These are phyloP conservation scores for Thumatha senex DNA, from an alignment of 2,888 invertebrate species.

Conservation along the genomic window DNA sequence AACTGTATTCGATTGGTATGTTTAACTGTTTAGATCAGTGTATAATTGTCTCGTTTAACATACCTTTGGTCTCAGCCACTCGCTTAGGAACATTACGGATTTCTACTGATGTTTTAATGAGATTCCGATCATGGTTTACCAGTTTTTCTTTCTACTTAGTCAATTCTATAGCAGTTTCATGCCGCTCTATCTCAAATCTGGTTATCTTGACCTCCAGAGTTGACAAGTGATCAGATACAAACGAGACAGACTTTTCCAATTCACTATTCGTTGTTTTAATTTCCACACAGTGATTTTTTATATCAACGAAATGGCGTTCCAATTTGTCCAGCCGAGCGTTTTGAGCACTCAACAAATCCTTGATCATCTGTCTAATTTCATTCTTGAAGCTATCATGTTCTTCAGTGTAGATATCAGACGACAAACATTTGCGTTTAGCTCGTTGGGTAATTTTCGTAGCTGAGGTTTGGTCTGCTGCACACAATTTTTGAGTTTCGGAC, in stretches of 20 bases:
- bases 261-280: not conserved
- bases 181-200: not conserved
- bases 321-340: not conserved
- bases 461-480: not conserved
- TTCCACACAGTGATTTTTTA: not conserved
- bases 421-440: not conserved
- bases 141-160: not conserved
- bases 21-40: not conserved
- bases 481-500: not conserved
- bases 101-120: not conserved
- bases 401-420: not conserved
- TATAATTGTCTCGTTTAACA: not conserved
- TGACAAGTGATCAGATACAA: not conserved
- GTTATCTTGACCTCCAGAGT: not conserved
- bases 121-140: not conserved
- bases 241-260: not conserved
- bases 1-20: not conserved
- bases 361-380: constrained; percentile 1
- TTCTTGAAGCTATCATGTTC: not conserved
- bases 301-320: not conserved
- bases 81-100: not conserved
- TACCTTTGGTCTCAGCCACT: not conserved
- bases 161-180: not conserved
- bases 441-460: not conserved
- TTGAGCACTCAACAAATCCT: not conserved